Base-by-base conservation (phyloP, 30 jellyfish, hydroid and myxozoan species). In the Pseudorhiza aurosa region DNA sequence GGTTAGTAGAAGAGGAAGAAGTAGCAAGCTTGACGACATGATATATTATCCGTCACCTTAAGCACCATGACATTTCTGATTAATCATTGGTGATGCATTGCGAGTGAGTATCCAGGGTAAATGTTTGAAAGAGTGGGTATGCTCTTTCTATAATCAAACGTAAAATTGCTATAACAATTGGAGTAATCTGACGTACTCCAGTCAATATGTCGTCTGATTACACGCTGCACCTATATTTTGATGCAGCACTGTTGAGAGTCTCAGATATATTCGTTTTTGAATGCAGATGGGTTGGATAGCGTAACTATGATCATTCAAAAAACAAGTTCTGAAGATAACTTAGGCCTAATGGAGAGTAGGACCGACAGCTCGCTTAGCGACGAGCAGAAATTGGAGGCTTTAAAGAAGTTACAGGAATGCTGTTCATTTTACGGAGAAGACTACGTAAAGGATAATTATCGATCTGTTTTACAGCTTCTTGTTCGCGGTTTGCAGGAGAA, bases 341-440 rank as follows among this genome's bases (percentile, higher is more conserved):
- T 80, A 65, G 91, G 91, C 91, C 91, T 70, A 65, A 77, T 77
- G 89, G 89, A 77, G 44, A 67, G 32, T 29, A 32, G 68, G 47
- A 46, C 56, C 27, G 65, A 62, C 68, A 65, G 71, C 50, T 42
- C 73, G 47, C 74, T 60, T 18, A 59, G 39, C 43, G 65, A 62
- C 51, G 72, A 65, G 36, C 68, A 43, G 24, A 43, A 31, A 65
- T 21, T 80, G 19, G 91, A 80, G n/a, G 68, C 83, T 8, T 42
- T 80, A 21, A 58, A 62, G 53, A 80, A 80, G 58, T 31, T 80
- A 33, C 91, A 68, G 57, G 82, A 80, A 57, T 32, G 83, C 77
- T 51, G 33, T 44, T 29, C 69, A 0, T 80, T 25, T 56, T 80
- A 80, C 39, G 91, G 91, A 22, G 57, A 46, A 18, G 69, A 64